Base-by-base conservation (phyloP, 2,888 invertebrate genomes). In the Venusia cambrica region DNA sequence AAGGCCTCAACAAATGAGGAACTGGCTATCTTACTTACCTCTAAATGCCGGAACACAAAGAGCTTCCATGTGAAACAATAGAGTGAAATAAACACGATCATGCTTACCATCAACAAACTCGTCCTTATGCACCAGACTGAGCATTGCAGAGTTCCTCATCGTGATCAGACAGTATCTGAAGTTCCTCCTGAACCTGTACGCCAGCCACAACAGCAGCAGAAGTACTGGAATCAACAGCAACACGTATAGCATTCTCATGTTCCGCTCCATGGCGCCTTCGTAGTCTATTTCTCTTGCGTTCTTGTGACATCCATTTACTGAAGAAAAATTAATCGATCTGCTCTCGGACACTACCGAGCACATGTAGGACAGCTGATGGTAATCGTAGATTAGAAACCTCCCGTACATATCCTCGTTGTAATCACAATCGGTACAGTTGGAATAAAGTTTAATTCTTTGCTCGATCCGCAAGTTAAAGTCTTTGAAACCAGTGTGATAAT, bases 141-240 rank as follows among this genome's bases (percentile, higher is more conserved):
- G 38, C 43, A 88, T 65, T 0, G 90, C 85, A 0, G 90, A 89
- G 38, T 91, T 90, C 53, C 89, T 90, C 8, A 91, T 54, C 0
- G 87, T 88, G 4, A 90, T 87, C 20, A 79, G 83, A 45, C 88
- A 91, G 53, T 91, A 90, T 48, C 85, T 85, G 55, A 90, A 84
- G 38, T 90, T 88, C 43, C 90, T 90, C 28, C 87, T 73, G 4
- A 69, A 78, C 0, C 69, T 2, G 26, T 54, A 80, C 0, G 52
- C 17, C 0, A 73, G 18, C 0, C 52, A 36, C 5, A 72, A 8
- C 0, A 76, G 65, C 0, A 78, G 1, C 2, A 75, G 1, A 0
- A 69, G 0, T 0, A 48, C 43, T 0, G 77, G 74, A 27, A 81
- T 45, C 0, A 54, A 12, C 0, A 70, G 8, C 4, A 83, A 18